These are phyloP conservation scores for Orthonevra nobilis DNA, from an alignment of 2,888 invertebrate genomes.

Conservation along the genomic window DNA sequence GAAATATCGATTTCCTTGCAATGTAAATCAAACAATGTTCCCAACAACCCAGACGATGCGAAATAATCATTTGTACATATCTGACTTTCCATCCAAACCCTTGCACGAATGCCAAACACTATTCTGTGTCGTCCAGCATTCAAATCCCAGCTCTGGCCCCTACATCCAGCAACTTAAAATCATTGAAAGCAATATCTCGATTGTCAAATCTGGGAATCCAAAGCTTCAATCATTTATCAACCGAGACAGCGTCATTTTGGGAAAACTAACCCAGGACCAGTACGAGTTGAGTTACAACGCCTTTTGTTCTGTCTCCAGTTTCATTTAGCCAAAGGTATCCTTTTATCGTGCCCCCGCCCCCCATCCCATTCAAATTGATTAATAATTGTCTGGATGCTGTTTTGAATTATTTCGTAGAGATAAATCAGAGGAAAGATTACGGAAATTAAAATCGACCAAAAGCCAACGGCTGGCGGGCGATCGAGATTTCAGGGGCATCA, in stretches of 20 bases:
- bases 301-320: constrained; percentile 29
- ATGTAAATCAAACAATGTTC: constrained; percentile 17
- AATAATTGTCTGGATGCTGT: constrained; percentile 57
- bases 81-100: neutral
- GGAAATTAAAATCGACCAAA: constrained; percentile 69
- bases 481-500: neutral
- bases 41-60: constrained; percentile 9
- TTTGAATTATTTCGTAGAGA: constrained; percentile 59
- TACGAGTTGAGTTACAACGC: constrained; percentile 11
- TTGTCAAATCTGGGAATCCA: constrained; percentile 47
- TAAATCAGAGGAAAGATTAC: constrained; percentile 63
- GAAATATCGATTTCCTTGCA: constrained; percentile 38
- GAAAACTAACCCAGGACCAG: constrained; percentile 5
- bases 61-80: constrained; percentile 38
- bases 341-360: constrained; percentile 9
- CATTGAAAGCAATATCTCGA: constrained; percentile 53
- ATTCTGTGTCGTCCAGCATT: no score
- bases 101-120: neutral
- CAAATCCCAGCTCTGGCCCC: constrained; percentile 9
- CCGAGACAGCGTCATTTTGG: constrained; percentile 47
- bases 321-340: constrained; percentile 15
- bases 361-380: constrained; percentile 51
- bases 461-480: constrained; percentile 20
- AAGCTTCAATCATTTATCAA: constrained; percentile 70
- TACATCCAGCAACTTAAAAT: constrained; percentile 39